Base-by-base conservation (phyloP, 1,140 invertebrate species). In the Drosophila dunni region DNA sequence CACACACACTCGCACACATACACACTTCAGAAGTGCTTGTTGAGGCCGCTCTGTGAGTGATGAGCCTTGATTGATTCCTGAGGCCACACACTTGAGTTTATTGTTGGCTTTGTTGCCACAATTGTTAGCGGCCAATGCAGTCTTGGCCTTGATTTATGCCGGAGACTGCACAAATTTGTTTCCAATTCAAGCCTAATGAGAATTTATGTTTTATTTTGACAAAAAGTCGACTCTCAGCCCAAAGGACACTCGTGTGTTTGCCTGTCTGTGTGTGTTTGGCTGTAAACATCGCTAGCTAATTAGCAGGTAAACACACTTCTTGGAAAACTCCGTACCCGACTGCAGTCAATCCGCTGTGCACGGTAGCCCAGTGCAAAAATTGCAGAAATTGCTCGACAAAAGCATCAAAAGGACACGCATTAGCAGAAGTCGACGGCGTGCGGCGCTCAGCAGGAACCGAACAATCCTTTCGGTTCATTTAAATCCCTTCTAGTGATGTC, bases 61-160 rank as follows among this genome's bases (percentile, higher is more conserved):
- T 91, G 90, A 82, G 85, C 66, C 82, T 79, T 91, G 90, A 91
- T 91, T 91, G 90, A 91, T 91, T 91, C 75, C 90, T 86, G 72
- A 88, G 85, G 82, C 83, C 82, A 69, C 85, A 88, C 90, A 89
- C 90, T 89, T 75, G 84, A 89, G 81, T 75, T 29, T 29, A 29
- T 29, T 29, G 78, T 60, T 71, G 13, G 54, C 70, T 78, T 85
- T 90, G 85, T 80, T 80, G 74, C 79, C 81, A 81, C 78, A 83
- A 89, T 84, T 81, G 81, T 66, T 63, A 66, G 76, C 71, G 57
- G 79, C 63, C 82, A 50, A 33, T 66, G 67, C 58, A 51, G 29
- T 15, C 70, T 63, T 78, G 74, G 78, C 69, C 64, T 88, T 86
- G 83, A 83, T 88, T 86, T 83, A 88, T 86, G 84, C 79, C 76